Evolutionary conservation across 2,888 invertebrate genomes (phyloP).

Genomic region (Celastrina argiolus): DNA sequence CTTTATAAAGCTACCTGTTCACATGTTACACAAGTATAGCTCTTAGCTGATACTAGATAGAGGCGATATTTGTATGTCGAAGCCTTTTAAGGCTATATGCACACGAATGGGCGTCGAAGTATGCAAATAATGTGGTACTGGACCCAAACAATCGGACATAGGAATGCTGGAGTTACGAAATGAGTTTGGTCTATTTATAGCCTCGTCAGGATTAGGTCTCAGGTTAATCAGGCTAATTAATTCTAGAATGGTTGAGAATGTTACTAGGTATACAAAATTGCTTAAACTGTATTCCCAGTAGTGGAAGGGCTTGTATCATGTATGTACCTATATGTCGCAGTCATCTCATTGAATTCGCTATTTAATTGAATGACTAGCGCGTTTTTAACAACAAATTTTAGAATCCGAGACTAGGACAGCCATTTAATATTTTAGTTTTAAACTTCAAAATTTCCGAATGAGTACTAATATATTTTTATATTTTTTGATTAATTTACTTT

Average conservation of each 20-base stretch:
- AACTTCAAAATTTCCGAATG: no score
- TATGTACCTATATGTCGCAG: no score
- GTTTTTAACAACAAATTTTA: no score
- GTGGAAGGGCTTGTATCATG: no score
- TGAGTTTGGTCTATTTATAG: not conserved
- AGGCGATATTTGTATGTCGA: constrained; percentile 24
- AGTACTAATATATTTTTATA: no score
- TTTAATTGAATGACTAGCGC: no score
- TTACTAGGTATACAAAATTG: no score
- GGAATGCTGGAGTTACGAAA: constrained; percentile 37
- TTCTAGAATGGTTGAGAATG: constrained; percentile 3
- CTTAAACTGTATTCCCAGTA: no score
- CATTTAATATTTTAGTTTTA: no score
- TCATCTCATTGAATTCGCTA: no score
- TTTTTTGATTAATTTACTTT: no score
- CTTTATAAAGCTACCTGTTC: not conserved
- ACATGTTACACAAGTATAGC: constrained; percentile 9
- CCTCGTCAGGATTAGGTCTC: not conserved
- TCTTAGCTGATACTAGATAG: constrained; percentile 11
- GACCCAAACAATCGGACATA: constrained; percentile 41
- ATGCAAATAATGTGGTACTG: constrained; percentile 42
- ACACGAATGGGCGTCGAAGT: constrained; percentile 40
- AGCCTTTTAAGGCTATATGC: constrained; percentile 25
- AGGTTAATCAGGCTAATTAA: not conserved
- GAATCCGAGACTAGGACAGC: no score